These are phyloP conservation scores for Scaptomyza parva DNA, from an alignment of 2,888 invertebrate genomes.

Conservation along the genomic window DNA sequence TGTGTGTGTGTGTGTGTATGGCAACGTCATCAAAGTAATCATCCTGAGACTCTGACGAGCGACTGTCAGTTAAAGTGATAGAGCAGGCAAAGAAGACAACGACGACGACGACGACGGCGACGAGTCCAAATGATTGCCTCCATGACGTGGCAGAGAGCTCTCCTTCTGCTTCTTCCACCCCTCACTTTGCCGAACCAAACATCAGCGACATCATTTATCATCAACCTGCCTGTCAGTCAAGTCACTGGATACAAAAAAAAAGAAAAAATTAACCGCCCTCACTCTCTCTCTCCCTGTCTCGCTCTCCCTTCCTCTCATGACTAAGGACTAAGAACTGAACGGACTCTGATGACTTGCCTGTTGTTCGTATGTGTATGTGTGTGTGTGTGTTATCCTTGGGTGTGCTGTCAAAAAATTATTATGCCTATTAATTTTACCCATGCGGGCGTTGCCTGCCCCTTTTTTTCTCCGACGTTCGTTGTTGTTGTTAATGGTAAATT, in stretches of 20 bases:
- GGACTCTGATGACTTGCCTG: slow-evolving; percentile 71
- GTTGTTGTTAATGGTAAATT: slow-evolving; percentile 71
- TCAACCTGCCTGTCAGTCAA: slow-evolving; percentile 83
- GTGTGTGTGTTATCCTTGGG: slow-evolving; percentile 80
- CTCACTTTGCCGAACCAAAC: slow-evolving; percentile 67
- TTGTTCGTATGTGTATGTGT: slow-evolving; percentile 29
- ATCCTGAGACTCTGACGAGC: slow-evolving; percentile 72
- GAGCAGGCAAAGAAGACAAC: slow-evolving; percentile 54
- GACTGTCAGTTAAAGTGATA: slow-evolving; percentile 76
- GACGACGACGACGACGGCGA: slow-evolving; percentile 23
- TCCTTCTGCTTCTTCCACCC: slow-evolving; percentile 24
- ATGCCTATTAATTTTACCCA: slow-evolving; percentile 84
- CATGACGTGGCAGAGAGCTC: slow-evolving; percentile 74
- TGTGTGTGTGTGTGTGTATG: slow-evolving; percentile 53
- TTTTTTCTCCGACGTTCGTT: slow-evolving; percentile 5
- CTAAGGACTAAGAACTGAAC: slow-evolving; percentile 26
- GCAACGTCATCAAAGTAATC: slow-evolving; percentile 81
- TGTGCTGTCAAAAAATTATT: slow-evolving; percentile 84
- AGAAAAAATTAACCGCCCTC: slow-evolving; percentile 3
- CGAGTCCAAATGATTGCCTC: slow-evolving; percentile 78
- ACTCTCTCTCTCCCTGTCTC: neutral
- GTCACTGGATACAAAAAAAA: slow-evolving; percentile 56
- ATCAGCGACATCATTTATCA: slow-evolving; percentile 84
- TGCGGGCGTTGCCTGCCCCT: slow-evolving; percentile 60
- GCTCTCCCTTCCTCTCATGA: neutral